Evolutionary conservation across 2,113 vertebrate species (phyloP).

Genomic region (Meleagris gallopavo): DNA sequence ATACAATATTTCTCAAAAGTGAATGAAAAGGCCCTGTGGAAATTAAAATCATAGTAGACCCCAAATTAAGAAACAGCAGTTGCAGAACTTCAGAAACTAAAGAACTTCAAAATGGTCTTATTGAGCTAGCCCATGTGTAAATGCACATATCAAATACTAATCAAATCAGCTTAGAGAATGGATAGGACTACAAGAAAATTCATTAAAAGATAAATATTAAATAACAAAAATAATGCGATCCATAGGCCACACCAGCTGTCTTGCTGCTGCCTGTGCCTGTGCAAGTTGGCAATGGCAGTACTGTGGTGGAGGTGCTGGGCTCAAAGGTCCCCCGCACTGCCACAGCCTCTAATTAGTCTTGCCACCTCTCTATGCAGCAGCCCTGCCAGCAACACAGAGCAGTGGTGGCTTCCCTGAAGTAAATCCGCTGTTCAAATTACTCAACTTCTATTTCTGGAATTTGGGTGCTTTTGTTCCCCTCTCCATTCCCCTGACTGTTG

Average conservation of each 20-base stretch:
- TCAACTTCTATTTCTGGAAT: not conserved
- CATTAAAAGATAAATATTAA: not conserved
- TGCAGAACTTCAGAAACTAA: not conserved
- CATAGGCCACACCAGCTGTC: not conserved
- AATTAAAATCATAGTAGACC: not conserved
- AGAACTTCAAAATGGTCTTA: not conserved
- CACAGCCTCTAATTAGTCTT: not conserved
- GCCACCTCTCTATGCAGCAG: not conserved
- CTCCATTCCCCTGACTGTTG: not conserved
- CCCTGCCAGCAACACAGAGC: not conserved
- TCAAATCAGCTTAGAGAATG: not conserved
- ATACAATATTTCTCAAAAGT: not conserved
- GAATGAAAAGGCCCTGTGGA: not conserved
- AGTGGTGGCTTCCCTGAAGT: not conserved
- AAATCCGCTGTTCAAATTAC: not conserved
- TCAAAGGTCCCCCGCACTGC: rapidly evolving
- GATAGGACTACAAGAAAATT: not conserved
- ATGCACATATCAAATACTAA: not conserved
- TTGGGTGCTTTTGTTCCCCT: not conserved
- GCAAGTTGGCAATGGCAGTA: rapidly evolving
- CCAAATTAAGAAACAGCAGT: not conserved
- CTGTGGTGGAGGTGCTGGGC: rapidly evolving
- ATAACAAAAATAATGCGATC: not conserved
- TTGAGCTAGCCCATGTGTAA: not conserved
- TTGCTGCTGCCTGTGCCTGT: not conserved